Conservation (phyloP, 1,140 invertebrate species). For the Papilio machaon region DNA sequence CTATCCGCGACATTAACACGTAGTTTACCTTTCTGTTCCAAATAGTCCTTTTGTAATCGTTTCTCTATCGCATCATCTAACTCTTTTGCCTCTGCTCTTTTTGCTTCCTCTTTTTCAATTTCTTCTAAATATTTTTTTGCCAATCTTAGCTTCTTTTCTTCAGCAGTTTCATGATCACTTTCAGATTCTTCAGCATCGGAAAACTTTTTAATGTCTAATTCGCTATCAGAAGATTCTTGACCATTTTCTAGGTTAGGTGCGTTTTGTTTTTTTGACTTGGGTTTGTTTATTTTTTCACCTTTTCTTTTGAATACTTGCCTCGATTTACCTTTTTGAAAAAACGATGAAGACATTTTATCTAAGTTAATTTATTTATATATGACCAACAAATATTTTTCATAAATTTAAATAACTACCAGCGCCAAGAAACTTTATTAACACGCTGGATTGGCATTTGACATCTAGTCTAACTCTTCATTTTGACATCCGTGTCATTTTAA, state of each 20-base stretch:
- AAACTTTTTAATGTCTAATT: constrained; percentile 79
- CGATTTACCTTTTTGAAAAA: constrained; percentile 84
- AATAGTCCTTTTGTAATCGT: constrained; percentile 90
- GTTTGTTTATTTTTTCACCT: constrained; percentile 69
- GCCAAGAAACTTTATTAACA: constrained; percentile 2
- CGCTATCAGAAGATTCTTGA: constrained; percentile 77
- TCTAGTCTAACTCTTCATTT: not conserved
- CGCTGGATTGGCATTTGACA: constrained; percentile 37
- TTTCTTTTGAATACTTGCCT: constrained; percentile 82
- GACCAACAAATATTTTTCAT: not conserved
- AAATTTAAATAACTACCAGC: constrained; percentile 20
- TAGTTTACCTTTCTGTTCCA: constrained; percentile 92
- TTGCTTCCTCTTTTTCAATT: constrained; percentile 91
- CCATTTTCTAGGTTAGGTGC: constrained; percentile 82
- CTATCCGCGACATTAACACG: constrained; percentile 87
- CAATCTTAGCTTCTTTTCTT: constrained; percentile 93
- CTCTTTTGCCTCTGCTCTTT: constrained; percentile 86
- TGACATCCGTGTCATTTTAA: not conserved
- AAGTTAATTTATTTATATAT: not conserved
- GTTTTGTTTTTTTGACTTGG: constrained; percentile 68
- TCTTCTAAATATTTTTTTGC: constrained; percentile 95
- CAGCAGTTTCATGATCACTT: constrained; percentile 91
- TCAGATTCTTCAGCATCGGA: constrained; percentile 83
- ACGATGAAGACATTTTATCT: constrained; percentile 80
- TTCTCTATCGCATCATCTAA: constrained; percentile 86